Percentiles rank a stretch among this genome's conserved stretches.
These are phyloP conservation scores for Rhabdornis inornatus DNA, from an alignment of 2,113 vertebrate species.

Conservation along the genomic window DNA sequence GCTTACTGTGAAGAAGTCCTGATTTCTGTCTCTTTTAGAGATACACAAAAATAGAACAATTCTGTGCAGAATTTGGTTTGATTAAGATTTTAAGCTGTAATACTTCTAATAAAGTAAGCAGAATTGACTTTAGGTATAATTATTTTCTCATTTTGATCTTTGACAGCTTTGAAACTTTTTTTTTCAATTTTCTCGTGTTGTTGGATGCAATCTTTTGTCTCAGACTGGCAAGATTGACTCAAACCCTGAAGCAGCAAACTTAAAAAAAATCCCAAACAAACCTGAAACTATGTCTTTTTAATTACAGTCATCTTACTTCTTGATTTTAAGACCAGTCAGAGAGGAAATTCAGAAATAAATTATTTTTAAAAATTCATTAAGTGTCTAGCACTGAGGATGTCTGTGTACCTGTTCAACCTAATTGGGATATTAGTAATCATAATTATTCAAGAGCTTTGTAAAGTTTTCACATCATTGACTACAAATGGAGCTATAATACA, in stretches of 20 bases:
- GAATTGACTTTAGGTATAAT: background rate
- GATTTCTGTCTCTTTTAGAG: background rate
- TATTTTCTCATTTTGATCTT: background rate
- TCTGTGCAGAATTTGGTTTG: background rate
- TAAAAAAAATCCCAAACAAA: background rate
- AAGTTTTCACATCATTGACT: conserved; percentile 51
- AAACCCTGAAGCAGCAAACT: background rate
- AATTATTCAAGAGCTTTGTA: conserved; percentile 53
- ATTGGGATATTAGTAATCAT: conserved; percentile 60
- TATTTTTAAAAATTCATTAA: background rate
- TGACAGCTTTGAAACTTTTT: background rate
- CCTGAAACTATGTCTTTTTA: background rate
- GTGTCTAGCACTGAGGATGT: background rate
- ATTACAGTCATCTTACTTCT: background rate
- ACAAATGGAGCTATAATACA: conserved; percentile 48
- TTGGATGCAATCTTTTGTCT: background rate
- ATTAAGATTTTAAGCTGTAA: background rate
- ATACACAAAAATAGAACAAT: background rate
- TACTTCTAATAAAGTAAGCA: background rate
- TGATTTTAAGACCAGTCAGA: background rate
- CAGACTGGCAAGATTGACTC: background rate
- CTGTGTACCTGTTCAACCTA: conserved; percentile 35
- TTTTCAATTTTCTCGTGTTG: background rate
- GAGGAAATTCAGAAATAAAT: background rate
- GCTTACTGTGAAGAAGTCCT: background rate